Percentiles rank a stretch among this genome's conserved stretches.
These are phyloP conservation scores for Leguminivora glycinivorella DNA, from an alignment of 1,140 invertebrate species.

Conservation along the genomic window DNA sequence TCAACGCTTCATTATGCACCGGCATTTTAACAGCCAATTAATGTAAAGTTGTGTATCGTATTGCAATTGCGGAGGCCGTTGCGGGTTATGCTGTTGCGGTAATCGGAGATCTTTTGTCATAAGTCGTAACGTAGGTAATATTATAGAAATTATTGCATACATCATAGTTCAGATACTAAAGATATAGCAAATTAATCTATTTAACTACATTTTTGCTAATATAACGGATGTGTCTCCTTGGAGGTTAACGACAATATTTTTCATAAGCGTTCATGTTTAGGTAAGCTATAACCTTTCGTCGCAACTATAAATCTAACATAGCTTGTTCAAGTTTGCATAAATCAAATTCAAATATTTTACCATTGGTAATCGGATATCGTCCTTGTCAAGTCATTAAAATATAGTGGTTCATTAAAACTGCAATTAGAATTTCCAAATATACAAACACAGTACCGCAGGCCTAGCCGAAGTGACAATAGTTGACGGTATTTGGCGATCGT, in stretches of 20 bases:
- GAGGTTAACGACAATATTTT: background rate
- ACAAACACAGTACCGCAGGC: slow-evolving; percentile 34
- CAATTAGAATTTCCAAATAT: slow-evolving; percentile 50
- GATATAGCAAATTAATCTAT: background rate
- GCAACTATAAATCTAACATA: slow-evolving; percentile 3
- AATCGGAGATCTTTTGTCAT: slow-evolving; percentile 5
- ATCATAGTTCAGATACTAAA: background rate
- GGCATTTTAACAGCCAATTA: slow-evolving; percentile 11
- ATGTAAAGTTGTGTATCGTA: slow-evolving; percentile 13
- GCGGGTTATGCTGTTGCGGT: slow-evolving; percentile 5
- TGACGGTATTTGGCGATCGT: no score
- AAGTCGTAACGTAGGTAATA: background rate
- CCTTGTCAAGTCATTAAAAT: slow-evolving; percentile 27
- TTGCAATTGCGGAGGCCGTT: slow-evolving; percentile 9
- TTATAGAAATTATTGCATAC: background rate
- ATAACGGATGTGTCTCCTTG: background rate
- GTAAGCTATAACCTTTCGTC: background rate
- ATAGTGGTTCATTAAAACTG: slow-evolving; percentile 34
- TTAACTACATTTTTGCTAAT: background rate
- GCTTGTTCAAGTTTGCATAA: slow-evolving; percentile 5
- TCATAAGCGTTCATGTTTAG: background rate
- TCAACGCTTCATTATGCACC: slow-evolving; percentile 5
- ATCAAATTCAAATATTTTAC: slow-evolving; percentile 16
- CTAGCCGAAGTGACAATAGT: no score
- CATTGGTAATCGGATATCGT: slow-evolving; percentile 23